Evolutionary conservation across 2,113 vertebrate genomes (phyloP).

Genomic region (Trematocara macrostoma): DNA sequence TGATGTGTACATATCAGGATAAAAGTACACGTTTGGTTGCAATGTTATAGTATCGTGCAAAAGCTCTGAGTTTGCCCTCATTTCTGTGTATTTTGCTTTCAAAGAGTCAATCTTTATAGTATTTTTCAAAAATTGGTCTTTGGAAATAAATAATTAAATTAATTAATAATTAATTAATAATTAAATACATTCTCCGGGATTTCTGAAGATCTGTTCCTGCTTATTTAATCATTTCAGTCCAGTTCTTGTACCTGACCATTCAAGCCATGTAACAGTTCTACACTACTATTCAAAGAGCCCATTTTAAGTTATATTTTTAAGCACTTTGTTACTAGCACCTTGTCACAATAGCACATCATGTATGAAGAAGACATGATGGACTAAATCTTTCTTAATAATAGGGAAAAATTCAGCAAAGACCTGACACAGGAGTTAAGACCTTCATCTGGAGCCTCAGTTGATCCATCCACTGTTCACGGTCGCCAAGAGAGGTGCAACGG

Average conservation of each 20-base stretch:
- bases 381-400: background rate
- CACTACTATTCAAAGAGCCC: background rate
- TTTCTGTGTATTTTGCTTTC: background rate
- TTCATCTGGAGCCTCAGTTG: background rate
- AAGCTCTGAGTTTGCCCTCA: background rate
- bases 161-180: background rate
- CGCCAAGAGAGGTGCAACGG: background rate
- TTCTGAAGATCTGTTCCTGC: background rate
- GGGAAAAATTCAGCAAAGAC: background rate
- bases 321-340: background rate
- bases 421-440: background rate
- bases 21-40: background rate
- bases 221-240: background rate
- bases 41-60: background rate
- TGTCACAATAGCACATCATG: background rate
- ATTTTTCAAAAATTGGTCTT: background rate
- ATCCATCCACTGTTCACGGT: background rate
- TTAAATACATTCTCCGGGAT: rapidly evolving
- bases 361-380: background rate
- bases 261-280: rapidly evolving
- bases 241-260: background rate
- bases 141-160: background rate
- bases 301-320: background rate
- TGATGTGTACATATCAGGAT: background rate
- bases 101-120: background rate